Conservation (phyloP, 2,797 vertebrate genomes). For the Coreius guichenoti region DNA sequence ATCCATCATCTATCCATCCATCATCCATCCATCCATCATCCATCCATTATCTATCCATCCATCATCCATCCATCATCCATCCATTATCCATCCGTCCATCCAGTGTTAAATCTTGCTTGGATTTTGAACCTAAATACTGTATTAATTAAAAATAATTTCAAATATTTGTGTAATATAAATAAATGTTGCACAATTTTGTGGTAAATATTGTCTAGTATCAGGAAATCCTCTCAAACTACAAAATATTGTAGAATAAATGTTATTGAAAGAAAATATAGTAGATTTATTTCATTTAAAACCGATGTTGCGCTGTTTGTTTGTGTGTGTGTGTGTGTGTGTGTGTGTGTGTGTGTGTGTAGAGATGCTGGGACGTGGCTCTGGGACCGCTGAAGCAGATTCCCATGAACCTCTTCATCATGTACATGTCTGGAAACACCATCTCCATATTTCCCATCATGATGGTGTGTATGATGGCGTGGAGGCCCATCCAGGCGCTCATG, state of each 20-base stretch:
- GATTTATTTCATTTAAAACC: background rate
- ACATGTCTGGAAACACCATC: constrained; percentile 99
- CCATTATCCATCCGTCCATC: too few relatives aligned
- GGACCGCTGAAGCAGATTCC: constrained; percentile 97
- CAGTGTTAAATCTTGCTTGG: too few relatives aligned
- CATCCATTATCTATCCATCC: too few relatives aligned
- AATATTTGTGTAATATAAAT: background rate
- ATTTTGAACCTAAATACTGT: too few relatives aligned
- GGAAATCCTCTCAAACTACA: background rate
- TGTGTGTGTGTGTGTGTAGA: constrained; percentile 72
- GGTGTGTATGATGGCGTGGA: constrained; percentile 99
- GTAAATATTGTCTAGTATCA: background rate
- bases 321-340: background rate
- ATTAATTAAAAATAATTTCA: background rate
- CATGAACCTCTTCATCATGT: constrained; percentile 99
- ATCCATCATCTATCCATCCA: too few relatives aligned
- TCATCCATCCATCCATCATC: too few relatives aligned
- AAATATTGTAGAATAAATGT: background rate
- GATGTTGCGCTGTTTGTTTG: rapidly evolving
- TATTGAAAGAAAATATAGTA: background rate
- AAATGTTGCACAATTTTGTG: background rate
- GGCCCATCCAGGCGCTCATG: constrained; percentile 96
- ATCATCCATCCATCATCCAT: too few relatives aligned
- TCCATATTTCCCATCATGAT: constrained; percentile 99
- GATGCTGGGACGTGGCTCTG: constrained; percentile 96